Evolutionary conservation across 1,140 invertebrate genomes (phyloP).

Genomic region (Dendroctonus ponderosae): DNA sequence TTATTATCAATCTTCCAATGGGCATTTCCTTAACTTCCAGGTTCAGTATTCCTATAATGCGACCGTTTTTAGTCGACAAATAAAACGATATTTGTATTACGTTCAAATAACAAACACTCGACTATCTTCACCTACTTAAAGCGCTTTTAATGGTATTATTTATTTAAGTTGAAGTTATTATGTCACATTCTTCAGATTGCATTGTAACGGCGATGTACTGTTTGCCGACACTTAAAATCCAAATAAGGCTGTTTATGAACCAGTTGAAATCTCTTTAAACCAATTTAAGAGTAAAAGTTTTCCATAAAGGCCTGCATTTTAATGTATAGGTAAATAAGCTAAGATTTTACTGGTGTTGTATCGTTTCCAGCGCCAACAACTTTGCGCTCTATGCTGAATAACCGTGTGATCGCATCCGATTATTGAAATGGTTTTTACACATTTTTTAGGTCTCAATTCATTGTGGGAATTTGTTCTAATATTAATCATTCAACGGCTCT

Average conservation of each 20-base stretch:
- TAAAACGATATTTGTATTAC: background rate
- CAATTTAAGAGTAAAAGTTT: background rate
- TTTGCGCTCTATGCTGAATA: too few species aligned
- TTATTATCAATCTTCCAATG: background rate
- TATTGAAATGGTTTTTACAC: too few species aligned
- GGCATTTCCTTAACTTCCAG: slow-evolving; percentile 4
- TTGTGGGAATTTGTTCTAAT: too few species aligned
- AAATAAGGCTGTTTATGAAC: slow-evolving; percentile 1
- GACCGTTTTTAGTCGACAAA: background rate
- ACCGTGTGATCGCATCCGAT: too few species aligned
- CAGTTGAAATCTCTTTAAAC: slow-evolving; percentile 1
- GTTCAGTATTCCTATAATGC: background rate
- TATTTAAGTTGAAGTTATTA: slow-evolving; percentile 1
- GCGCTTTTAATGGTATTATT: slow-evolving; percentile 2
- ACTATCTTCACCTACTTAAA: background rate
- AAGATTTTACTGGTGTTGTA: background rate
- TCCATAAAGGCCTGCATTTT: background rate
- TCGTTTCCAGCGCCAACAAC: too few species aligned
- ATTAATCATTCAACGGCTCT: too few species aligned
- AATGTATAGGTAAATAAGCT: background rate
- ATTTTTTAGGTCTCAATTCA: too few species aligned
- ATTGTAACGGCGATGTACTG: background rate
- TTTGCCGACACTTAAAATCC: slow-evolving; percentile 3
- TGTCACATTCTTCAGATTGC: background rate
- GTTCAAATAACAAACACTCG: background rate